Evolutionary conservation across 2,888 invertebrate species (phyloP), one percentile per base, ranked within the genome.

Genomic region (Smittia sp.): DNA sequence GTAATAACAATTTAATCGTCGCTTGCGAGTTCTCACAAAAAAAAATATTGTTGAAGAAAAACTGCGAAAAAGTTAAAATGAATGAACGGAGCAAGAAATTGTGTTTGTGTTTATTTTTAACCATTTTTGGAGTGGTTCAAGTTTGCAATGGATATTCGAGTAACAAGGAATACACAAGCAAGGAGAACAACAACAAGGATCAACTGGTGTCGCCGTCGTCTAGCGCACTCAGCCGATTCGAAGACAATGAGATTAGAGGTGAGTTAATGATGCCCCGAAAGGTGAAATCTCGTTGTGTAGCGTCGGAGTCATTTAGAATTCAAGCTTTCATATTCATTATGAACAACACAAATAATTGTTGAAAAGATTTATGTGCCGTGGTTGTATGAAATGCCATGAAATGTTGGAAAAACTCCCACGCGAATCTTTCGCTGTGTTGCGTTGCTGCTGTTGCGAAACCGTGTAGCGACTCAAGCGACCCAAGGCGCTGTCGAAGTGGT

Each of bases 241-340:
- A 72, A 24, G 72, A 72, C 54, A 62, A 58, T 11, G 72, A 72
- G 27, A 72, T 72, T 7, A 58, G 72, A 72, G 72, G 72, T 72
- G 38, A 62, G 62, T 2, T 63, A 1, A 4, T 4, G 20, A 4
- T 63, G 25, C 15, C 58, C 58, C 38, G 39, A 20, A 67, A 67
- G 67, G 67, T 67, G 67, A 67, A 67, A 67, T 67, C 67, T 67
- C 63, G 13, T 27, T 63, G 11, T 52, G 52, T 52, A 4, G 18
- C 24, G 2, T 18, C 13, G 41, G 22, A 13, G 24, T 67, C 39
- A 67, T 67, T 67, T 67, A 67, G 67, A 67, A 67, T 67, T 39
- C 39, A 67, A 67, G 39, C 67, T 39, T 39, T 67, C 41, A 11
- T 39, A 39, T 67, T 67, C 67, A 67, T 67, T 39, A 67, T 67